Evolutionary conservation across 2,797 vertebrate genomes (phyloP), one percentile per base, ranked within the genome.

Genomic region (Platyrinchus mystaceus): DNA sequence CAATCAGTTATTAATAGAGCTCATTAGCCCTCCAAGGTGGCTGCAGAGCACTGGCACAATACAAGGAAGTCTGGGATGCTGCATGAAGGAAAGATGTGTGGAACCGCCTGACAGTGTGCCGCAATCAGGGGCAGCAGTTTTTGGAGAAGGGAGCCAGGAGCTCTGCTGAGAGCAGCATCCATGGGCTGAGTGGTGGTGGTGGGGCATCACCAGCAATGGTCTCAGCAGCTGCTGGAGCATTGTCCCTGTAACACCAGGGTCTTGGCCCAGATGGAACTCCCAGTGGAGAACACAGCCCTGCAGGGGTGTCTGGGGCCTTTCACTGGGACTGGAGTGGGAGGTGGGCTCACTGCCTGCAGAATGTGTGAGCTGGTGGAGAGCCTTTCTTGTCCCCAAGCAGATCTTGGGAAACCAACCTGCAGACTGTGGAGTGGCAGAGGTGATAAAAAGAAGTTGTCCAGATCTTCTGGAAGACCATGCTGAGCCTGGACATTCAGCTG

Each of bases 311-410:
- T 67, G 68, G 17, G 11, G 23, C 11, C 36, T 50, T 18, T 46
- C 0, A 0, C 28, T 41, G 24, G 28, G 37, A 6, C 39, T 62
- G 21, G 8, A 17, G 15, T 34, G 49, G 26, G 12, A 82, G 20
- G 14, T 24, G 37, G 24, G 28, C 7, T 90, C 6, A 1, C 13
- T 28, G 39, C 36, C 26, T 41, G 62, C 43, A 47, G 36, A 18
- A 69, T 28, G 4, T 27, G 12, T 17, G 43, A 0, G 4, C 32
- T 41, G 23, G 3, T 43, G 26, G 30, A 44, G 11, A 36, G 7
- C 10, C 43, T 34, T 46, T 44, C 30, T 56, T 58, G 28, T 55
- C 0, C 0, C 3, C 44, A 55, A 46, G 39, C 37, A n/a, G 43
- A 75, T 44, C 39, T 67, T 36, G 1, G 4, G 44, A 56, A 84